Conservation (phyloP, 2,797 vertebrate genomes). For the Staurois parvus region DNA sequence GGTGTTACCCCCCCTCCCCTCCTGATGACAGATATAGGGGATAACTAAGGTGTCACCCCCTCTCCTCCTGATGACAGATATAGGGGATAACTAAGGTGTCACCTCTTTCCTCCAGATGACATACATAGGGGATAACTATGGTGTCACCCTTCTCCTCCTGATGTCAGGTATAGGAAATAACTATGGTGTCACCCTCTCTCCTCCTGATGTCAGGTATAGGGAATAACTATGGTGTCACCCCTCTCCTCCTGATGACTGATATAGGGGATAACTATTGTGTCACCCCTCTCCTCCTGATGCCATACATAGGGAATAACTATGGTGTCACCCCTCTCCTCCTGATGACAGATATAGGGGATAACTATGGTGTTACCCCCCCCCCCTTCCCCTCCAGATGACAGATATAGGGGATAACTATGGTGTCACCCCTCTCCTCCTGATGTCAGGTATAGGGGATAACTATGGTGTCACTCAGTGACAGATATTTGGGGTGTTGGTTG, state of each 20-base stretch:
- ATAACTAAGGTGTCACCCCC: background rate
- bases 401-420: too few species aligned
- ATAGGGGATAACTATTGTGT: too few species aligned
- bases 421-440: background rate
- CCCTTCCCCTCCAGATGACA: background rate
- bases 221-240: background rate
- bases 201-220: background rate
- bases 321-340: background rate
- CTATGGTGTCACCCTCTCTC: background rate
- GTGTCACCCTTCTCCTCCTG: background rate
- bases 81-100: too few species aligned
- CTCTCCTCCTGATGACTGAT: background rate
- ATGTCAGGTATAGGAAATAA: too few species aligned
- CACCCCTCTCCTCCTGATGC: background rate
- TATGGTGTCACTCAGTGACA: constrained; percentile 17
- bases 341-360: too few species aligned
- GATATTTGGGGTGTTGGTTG: constrained; percentile 64
- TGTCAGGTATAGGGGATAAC: too few species aligned
- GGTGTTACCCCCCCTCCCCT: too few species aligned
- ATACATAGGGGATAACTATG: too few species aligned
- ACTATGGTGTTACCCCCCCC: background rate
- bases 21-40: too few species aligned
- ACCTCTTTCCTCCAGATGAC: background rate
- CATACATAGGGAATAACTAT: too few species aligned
- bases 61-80: background rate